Evolutionary conservation across 1,140 invertebrate species (phyloP).

Genomic region (Galleria mellonella): DNA sequence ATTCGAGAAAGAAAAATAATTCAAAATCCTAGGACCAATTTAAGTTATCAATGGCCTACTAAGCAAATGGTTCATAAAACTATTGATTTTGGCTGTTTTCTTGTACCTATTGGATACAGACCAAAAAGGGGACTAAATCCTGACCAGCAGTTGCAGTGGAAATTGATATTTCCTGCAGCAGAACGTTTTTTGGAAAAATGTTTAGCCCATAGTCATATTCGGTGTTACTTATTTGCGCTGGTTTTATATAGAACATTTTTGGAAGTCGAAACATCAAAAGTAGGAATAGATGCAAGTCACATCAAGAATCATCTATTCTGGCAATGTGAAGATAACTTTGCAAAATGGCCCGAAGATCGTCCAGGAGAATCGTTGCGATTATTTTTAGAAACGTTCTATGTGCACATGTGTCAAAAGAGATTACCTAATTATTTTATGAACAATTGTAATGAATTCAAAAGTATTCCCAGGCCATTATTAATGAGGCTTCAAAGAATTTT

Average conservation of each 20-base stretch:
- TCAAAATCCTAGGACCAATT: constrained; percentile 73
- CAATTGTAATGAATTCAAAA: constrained; percentile 82
- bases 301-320: constrained; percentile 86
- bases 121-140: constrained; percentile 75
- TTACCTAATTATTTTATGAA: constrained; percentile 84
- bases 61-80: constrained; percentile 78
- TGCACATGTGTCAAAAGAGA: constrained; percentile 67
- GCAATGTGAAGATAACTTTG: constrained; percentile 82
- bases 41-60: constrained; percentile 80
- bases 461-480: constrained; percentile 78
- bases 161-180: constrained; percentile 81
- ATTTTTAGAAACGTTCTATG: constrained; percentile 77
- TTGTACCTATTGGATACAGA: constrained; percentile 80
- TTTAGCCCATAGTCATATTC: constrained; percentile 80
- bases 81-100: constrained; percentile 78
- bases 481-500: constrained; percentile 79
- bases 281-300: constrained; percentile 78
- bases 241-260: constrained; percentile 81
- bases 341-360: constrained; percentile 81
- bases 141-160: constrained; percentile 81
- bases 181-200: constrained; percentile 82
- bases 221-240: constrained; percentile 79
- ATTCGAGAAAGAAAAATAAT: constrained; percentile 72
- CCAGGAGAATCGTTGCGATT: constrained; percentile 79
- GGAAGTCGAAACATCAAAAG: constrained; percentile 73